Conservation (phyloP, 2,888 invertebrate genomes). For the Agriopis marginaria region DNA sequence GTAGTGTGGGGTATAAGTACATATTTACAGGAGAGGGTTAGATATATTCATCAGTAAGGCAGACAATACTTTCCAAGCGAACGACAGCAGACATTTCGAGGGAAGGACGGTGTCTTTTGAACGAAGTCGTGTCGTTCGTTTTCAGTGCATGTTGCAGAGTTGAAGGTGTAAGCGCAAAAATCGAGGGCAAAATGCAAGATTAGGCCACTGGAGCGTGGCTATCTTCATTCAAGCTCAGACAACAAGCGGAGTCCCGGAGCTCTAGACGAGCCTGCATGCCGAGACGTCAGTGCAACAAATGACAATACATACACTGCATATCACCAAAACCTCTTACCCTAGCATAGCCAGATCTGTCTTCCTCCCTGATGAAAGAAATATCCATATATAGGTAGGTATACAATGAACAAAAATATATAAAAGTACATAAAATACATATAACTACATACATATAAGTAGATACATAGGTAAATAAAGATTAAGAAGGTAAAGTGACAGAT, state of each 20-base stretch:
- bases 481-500: not conserved
- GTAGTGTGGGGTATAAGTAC: constrained; percentile 52
- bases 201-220: constrained; percentile 38
- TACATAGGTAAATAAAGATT: constrained; percentile 35
- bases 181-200: constrained; percentile 66
- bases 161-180: constrained; percentile 67
- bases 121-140: constrained; percentile 34
- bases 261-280: constrained; percentile 48
- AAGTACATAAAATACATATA: constrained; percentile 56
- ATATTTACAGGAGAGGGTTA: constrained; percentile 69
- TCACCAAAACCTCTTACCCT: constrained; percentile 85
- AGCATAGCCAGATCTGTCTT: constrained; percentile 85
- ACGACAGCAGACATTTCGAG: constrained; percentile 60
- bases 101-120: constrained; percentile 43
- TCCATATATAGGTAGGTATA: constrained; percentile 63
- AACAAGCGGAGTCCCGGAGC: constrained; percentile 54
- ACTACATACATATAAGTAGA: constrained; percentile 46
- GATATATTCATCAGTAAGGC: constrained; percentile 82
- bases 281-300: constrained; percentile 66
- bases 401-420: constrained; percentile 52
- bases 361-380: constrained; percentile 86
- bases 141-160: constrained; percentile 55
- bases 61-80: constrained; percentile 76
- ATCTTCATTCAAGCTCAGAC: constrained; percentile 57
- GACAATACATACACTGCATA: constrained; percentile 72